phyloP scores from a whole-genome alignment of 2,113 vertebrate species.

The Todiramphus saurophagus region DNA sequence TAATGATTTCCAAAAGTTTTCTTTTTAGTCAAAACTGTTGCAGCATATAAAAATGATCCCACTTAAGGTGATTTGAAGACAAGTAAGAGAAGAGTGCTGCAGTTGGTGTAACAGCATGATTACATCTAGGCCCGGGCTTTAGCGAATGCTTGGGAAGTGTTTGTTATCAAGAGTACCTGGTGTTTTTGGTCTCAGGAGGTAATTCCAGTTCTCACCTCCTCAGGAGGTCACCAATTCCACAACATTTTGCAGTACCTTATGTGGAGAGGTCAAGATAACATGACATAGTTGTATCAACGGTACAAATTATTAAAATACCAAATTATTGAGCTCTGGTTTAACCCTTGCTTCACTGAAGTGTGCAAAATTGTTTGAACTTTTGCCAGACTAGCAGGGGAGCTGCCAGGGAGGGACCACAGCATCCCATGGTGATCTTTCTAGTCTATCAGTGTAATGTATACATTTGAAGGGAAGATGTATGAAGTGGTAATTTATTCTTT shows the following conservation, averaged over 20 bases:
- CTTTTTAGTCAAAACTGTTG: neutral
- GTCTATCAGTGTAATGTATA: neutral
- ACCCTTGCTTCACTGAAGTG: neutral
- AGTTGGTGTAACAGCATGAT: neutral
- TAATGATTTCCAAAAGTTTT: constrained; percentile 54
- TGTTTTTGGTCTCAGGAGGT: neutral
- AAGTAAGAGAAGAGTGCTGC: neutral
- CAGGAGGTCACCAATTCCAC: neutral
- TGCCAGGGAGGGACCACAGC: neutral
- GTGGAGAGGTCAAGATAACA: neutral
- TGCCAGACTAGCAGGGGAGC: neutral
- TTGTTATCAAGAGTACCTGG: neutral
- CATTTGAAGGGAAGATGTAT: neutral
- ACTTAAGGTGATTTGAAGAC: neutral
- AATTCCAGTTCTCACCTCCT: neutral
- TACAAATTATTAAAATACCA: neutral
- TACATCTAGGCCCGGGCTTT: neutral
- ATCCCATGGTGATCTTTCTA: neutral
- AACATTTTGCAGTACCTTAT: neutral
- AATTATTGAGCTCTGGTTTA: neutral
- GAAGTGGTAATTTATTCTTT: neutral
- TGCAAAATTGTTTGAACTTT: neutral
- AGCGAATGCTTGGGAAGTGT: neutral
- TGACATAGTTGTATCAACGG: neutral
- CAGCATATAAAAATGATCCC: neutral